These are phyloP conservation scores for Aradophagus sp. DNA, from an alignment of 1,140 invertebrate species.

Conservation along the genomic window DNA sequence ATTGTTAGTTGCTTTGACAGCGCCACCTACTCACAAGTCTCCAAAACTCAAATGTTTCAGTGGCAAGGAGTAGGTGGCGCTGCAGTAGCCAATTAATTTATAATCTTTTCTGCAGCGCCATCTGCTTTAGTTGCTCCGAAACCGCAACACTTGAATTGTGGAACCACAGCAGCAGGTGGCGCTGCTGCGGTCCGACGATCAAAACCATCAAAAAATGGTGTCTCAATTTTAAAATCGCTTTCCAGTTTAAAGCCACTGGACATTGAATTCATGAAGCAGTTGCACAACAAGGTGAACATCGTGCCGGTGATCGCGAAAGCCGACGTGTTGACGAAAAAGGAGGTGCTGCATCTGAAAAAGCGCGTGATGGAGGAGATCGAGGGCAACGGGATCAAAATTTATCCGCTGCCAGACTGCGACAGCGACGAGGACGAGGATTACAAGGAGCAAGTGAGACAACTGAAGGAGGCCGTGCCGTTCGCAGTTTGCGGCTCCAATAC, in stretches of 20 bases:
- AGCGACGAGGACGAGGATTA: slow-evolving; percentile 93
- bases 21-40: no score
- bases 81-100: no score
- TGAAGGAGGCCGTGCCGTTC: slow-evolving; percentile 96
- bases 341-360: slow-evolving; percentile 91
- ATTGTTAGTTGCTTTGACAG: no score
- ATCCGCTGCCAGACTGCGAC: slow-evolving; percentile 96
- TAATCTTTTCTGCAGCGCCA: no score
- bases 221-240: no score
- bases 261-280: slow-evolving; percentile 97
- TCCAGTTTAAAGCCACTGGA: slow-evolving; percentile 88
- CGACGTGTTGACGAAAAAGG: slow-evolving; percentile 97
- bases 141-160: no score
- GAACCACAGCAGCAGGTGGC: no score
- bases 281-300: slow-evolving; percentile 99
- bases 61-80: no score
- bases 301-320: slow-evolving; percentile 99
- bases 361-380: slow-evolving; percentile 89
- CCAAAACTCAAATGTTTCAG: no score
- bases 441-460: slow-evolving; percentile 93
- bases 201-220: no score
- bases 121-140: no score
- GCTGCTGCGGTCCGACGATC: no score
- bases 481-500: slow-evolving; percentile 98
- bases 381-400: slow-evolving; percentile 91